Conservation (phyloP, 1,140 invertebrate genomes). For the Drosophila lacteicornis region DNA sequence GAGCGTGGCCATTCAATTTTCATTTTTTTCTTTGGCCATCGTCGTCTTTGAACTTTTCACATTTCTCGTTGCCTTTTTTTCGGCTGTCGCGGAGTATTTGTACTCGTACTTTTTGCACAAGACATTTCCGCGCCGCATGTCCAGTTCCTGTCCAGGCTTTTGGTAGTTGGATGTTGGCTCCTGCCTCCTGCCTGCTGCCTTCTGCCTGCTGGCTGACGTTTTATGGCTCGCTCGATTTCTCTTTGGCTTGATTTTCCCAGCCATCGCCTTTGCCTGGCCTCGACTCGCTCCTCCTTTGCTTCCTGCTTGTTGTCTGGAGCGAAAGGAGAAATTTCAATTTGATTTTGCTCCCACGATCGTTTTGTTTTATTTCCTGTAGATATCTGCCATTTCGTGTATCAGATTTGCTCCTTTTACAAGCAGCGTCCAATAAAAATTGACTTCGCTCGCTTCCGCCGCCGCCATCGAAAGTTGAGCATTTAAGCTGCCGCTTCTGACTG, state of each 20-base stretch:
- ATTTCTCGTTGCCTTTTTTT: conserved; percentile 67
- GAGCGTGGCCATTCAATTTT: conserved; percentile 77
- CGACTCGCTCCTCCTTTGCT: conserved; percentile 29
- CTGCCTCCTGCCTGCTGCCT: conserved; percentile 17
- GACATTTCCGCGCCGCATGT: conserved; percentile 81
- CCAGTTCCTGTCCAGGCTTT: conserved; percentile 64
- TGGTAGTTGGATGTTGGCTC: conserved; percentile 22
- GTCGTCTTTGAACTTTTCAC: conserved; percentile 78
- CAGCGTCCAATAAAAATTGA: conserved; percentile 54
- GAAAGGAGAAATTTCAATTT: conserved; percentile 55
- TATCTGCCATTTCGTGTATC: conserved; percentile 61
- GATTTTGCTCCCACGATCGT: conserved; percentile 53
- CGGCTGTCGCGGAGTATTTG: conserved; percentile 74
- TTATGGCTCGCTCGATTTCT: conserved; percentile 66
- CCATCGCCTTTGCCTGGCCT: conserved; percentile 5
- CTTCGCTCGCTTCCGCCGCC: conserved; percentile 40
- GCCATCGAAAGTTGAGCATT: conserved; percentile 45
- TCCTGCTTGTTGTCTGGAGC: conserved; percentile 20
- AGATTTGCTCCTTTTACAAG: conserved; percentile 54
- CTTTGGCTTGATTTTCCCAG: conserved; percentile 42
- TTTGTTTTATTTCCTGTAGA: conserved; percentile 62
- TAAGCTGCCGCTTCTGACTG: conserved; percentile 38
- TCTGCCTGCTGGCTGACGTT: conserved; percentile 32
- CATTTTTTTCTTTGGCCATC: conserved; percentile 67
- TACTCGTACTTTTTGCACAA: conserved; percentile 74